A percentile compares a stretch with the other conserved stretches of the same genome.
Evolutionary conservation across 2,888 invertebrate species (phyloP).

Genomic region (Orthosia cruda): DNA sequence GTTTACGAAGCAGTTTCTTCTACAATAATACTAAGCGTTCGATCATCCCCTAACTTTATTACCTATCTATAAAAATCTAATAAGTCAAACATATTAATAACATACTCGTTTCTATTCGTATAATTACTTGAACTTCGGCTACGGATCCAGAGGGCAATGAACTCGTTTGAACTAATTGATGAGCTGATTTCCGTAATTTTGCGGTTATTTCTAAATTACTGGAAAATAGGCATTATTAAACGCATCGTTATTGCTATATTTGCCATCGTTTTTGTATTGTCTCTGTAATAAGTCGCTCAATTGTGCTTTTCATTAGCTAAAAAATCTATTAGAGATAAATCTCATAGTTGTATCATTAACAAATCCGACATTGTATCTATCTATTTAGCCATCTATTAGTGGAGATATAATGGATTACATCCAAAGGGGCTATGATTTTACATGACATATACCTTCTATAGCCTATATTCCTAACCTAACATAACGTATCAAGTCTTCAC

Average conservation of each 20-base stretch:
- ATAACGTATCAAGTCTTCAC: neutral
- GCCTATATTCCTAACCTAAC: neutral
- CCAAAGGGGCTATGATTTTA: constrained; percentile 7
- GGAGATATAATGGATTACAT: too few species aligned
- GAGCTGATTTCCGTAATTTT: too few species aligned
- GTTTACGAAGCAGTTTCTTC: neutral
- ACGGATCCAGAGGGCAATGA: constrained; percentile 8
- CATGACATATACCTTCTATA: constrained; percentile 3
- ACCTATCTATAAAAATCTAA: constrained; percentile 12
- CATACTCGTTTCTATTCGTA: constrained; percentile 7
- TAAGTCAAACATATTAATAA: constrained; percentile 30
- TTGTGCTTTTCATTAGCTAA: constrained; percentile 1
- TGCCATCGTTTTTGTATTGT: too few species aligned
- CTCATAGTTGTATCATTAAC: too few species aligned
- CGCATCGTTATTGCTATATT: too few species aligned
- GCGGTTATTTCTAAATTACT: constrained; percentile 12
- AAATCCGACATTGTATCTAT: constrained; percentile 1
- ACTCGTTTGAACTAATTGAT: constrained; percentile 23
- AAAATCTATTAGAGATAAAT: neutral
- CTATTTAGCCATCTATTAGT: neutral
- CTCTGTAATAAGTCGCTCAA: too few species aligned
- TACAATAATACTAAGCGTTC: neutral
- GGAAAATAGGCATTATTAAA: neutral
- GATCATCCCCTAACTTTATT: constrained; percentile 17
- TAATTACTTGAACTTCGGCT: constrained; percentile 22